A percentile compares a stretch with the other conserved stretches of the same genome.
These are phyloP conservation scores for Megalonaias nervosa DNA, from an alignment of 1,140 invertebrate genomes.

Conservation along the genomic window DNA sequence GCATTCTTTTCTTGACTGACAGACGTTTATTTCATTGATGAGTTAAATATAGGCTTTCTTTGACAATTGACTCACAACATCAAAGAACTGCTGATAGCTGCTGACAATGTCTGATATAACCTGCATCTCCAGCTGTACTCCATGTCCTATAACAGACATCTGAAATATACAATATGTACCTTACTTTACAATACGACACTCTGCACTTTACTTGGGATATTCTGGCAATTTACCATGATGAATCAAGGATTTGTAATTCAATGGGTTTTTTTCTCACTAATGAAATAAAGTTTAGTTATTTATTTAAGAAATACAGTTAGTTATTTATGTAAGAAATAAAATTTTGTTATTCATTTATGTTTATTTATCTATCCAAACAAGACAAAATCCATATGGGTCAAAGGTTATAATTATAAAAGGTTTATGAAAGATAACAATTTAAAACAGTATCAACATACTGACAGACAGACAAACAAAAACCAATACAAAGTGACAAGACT, in stretches of 20 bases:
- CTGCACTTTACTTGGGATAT: too few species aligned
- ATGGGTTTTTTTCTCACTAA: too few species aligned
- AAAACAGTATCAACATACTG: neutral
- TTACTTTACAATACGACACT: too few species aligned
- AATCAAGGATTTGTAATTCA: too few species aligned
- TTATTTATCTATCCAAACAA: neutral
- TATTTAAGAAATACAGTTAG: neutral
- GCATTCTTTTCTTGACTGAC: too few species aligned
- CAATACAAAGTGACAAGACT: neutral
- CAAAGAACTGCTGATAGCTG: slow-evolving; percentile 44
- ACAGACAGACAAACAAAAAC: neutral
- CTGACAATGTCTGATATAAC: slow-evolving; percentile 44
- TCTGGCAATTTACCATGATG: too few species aligned
- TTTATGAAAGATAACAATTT: neutral
- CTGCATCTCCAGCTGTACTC: slow-evolving; percentile 34
- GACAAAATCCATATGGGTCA: neutral
- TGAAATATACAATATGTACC: too few species aligned
- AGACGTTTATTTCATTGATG: too few species aligned
- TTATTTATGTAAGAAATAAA: neutral
- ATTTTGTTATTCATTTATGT: neutral
- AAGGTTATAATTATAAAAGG: neutral
- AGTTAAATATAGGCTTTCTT: too few species aligned
- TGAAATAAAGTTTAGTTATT: neutral
- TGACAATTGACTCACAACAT: slow-evolving; percentile 16
- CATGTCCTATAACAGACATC: neutral